Evolutionary conservation across 2,888 invertebrate species (phyloP).

Genomic region (Mellilla xanthometata): DNA sequence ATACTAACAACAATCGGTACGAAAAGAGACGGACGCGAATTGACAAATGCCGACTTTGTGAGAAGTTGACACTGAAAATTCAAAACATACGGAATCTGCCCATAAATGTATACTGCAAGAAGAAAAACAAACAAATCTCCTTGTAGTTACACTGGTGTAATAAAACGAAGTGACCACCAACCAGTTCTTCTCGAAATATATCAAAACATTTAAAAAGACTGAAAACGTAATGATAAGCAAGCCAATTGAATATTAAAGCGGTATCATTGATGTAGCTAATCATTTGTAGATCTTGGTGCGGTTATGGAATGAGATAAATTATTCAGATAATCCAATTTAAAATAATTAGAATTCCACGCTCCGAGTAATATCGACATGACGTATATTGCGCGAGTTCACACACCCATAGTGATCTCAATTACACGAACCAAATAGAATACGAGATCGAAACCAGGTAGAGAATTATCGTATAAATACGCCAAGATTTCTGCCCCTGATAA

Average conservation of each 20-base stretch:
- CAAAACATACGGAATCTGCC: too few species aligned
- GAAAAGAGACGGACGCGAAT: not conserved
- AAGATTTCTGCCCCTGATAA: conserved; percentile 42
- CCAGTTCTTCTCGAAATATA: too few species aligned
- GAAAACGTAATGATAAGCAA: conserved; percentile 1
- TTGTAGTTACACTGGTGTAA: not conserved
- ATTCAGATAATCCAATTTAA: conserved; percentile 13
- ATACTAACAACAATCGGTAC: not conserved
- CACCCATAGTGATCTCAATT: conserved; percentile 27
- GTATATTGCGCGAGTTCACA: conserved; percentile 17
- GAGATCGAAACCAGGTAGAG: conserved; percentile 38
- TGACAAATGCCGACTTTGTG: too few species aligned
- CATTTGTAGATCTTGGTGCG: conserved; percentile 10
- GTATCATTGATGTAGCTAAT: conserved; percentile 14
- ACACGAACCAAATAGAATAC: conserved; percentile 27
- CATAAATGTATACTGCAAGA: not conserved
- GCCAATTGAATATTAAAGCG: conserved; percentile 9
- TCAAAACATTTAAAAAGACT: too few species aligned
- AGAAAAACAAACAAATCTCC: too few species aligned
- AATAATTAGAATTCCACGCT: conserved; percentile 14
- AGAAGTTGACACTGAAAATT: too few species aligned
- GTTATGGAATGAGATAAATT: conserved; percentile 21
- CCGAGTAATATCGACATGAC: conserved; percentile 17
- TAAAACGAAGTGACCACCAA: too few species aligned
- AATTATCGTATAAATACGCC: conserved; percentile 36